Evolutionary conservation across 1,140 invertebrate genomes (phyloP), one percentile per base, ranked within the genome.

Genomic region (Drosophila yakuba): DNA sequence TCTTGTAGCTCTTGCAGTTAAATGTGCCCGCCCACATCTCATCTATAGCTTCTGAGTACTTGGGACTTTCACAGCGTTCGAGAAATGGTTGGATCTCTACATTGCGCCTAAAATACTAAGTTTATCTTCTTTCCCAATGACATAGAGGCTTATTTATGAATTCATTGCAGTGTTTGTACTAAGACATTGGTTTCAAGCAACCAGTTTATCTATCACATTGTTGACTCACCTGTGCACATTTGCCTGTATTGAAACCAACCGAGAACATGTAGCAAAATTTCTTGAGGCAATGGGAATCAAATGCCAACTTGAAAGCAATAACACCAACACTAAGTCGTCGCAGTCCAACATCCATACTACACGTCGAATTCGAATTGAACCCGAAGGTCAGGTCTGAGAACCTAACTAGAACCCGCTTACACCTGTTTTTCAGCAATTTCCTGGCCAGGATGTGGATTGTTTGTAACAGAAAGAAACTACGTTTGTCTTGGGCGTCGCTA

Each of bases 241-340:
- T 25, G 47, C 38, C 50, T 54, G 17, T 44, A 38, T 32, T 47
- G 10, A 55, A 55, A 51, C 60, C 54, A 41, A 64, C 44, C 51
- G 66, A 58, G 56, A 77, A 88, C 79, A 72, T 76, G 62, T 83
- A 83, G 79, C 83, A 83, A 88, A 83, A 88, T 88, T 88, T 73
- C 56, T 88, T 80, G 79, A 84, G 84, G 84, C 84, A 89, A 88
- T 78, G 84, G 80, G 84, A 88, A 88, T 84, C 84, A 88, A 88
- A 88, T 89, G 84, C 84, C 84, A 88, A 84, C 84, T 89, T 88
- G 76, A 89, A 88, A 80, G 85, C 84, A 89, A 88, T 82, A 88
- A 79, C 67, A 86, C 61, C 60, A 78, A 78, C 57, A 69, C 54
- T 63, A 35, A 74, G 73, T 50, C 80, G 54, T 44, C 54, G 69